Conservation (phyloP, 2,113 vertebrate species). For the Paradoxurus hermaphroditus region DNA sequence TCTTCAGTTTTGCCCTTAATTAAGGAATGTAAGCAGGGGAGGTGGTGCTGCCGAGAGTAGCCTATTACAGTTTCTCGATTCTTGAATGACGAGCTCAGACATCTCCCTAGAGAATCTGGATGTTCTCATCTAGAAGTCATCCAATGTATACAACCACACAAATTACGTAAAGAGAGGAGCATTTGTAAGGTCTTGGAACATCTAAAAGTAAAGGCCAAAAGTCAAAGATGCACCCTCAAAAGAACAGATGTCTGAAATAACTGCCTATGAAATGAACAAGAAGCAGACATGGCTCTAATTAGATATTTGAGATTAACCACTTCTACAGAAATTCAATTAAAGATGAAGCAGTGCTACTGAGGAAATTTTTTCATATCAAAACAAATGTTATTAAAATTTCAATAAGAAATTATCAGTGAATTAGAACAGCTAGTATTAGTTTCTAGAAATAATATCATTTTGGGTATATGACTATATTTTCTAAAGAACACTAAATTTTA, state of each 20-base stretch:
- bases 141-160: not conserved
- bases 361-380: slow-evolving; percentile 70
- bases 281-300: slow-evolving; percentile 56
- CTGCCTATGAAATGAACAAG: slow-evolving; percentile 65
- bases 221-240: not conserved
- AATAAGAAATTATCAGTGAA: slow-evolving; percentile 73
- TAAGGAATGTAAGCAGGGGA: not conserved
- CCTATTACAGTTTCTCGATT: not conserved
- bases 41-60: not conserved
- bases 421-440: slow-evolving; percentile 74
- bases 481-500: slow-evolving; percentile 76
- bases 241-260: slow-evolving; percentile 39
- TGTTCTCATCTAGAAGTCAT: not conserved
- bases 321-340: slow-evolving; percentile 74
- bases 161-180: not conserved
- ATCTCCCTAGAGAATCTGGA: not conserved
- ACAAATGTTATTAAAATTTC: slow-evolving; percentile 80
- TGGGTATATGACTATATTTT: slow-evolving; percentile 67
- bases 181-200: not conserved
- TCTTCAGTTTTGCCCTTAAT: not conserved
- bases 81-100: not conserved
- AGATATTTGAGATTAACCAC: slow-evolving; percentile 62
- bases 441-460: slow-evolving; percentile 72
- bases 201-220: slow-evolving; percentile 37
- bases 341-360: slow-evolving; percentile 72